Conservation (phyloP, 2,797 vertebrate species). For the Apogon hyalosoma region DNA sequence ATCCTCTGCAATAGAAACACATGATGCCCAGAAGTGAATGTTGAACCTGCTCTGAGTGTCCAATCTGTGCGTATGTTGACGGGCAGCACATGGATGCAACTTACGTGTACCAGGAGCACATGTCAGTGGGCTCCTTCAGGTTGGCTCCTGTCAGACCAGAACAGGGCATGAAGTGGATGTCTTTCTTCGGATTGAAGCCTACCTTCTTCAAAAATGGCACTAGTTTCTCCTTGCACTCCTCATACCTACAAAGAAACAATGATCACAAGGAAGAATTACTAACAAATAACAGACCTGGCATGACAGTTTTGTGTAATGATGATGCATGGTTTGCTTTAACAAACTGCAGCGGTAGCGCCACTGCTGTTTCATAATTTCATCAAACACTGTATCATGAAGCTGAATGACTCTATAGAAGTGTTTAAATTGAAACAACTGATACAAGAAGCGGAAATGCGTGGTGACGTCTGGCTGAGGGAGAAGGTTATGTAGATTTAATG, state of each 20-base stretch:
- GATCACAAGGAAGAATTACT: not conserved
- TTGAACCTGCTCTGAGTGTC: not conserved
- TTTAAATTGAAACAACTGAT: too few relatives aligned
- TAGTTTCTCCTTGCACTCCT: constrained; percentile 99
- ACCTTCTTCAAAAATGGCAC: constrained; percentile 99
- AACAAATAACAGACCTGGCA: not conserved
- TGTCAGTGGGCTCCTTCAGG: constrained; percentile 93
- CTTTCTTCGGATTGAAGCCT: constrained; percentile 98
- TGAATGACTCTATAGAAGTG: too few relatives aligned
- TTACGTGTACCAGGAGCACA: constrained; percentile 97
- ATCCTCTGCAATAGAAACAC: constrained; percentile 84
- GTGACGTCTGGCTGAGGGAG: too few relatives aligned
- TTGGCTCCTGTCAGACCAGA: constrained; percentile 97
- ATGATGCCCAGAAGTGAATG: not conserved
- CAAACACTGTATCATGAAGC: too few relatives aligned
- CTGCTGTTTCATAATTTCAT: too few relatives aligned
- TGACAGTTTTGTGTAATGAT: too few relatives aligned
- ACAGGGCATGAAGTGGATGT: constrained; percentile 99
- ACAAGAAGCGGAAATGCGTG: too few relatives aligned
- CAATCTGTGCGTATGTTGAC: too few relatives aligned
- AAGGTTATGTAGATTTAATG: too few relatives aligned
- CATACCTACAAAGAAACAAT: constrained; percentile 81
- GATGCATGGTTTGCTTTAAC: too few relatives aligned
- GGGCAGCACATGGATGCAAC: constrained; percentile 45
- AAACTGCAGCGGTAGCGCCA: too few relatives aligned